Base-by-base conservation (phyloP, 2,888 invertebrate genomes). In the Melangyna quadrimaculata region DNA sequence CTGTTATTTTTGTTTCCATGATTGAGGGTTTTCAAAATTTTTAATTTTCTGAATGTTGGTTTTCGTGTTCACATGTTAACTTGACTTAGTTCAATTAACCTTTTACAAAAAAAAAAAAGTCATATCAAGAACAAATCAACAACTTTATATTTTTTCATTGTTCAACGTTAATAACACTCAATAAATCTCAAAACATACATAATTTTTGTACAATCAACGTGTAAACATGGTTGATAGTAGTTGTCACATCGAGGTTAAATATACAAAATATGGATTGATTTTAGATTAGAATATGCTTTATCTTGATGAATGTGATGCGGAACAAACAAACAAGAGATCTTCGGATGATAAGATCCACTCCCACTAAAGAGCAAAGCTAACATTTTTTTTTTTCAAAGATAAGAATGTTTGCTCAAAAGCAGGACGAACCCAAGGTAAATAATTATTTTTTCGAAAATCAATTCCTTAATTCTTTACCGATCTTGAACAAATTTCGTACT, bases 171-270 rank as follows among this genome's bases (percentile, higher is more conserved):
- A 48, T 51, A 51, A 51, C 24, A 51, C 51, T 14, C 51, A 51
- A 51, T 51, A 27, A 51, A 51, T 51, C 51, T 51, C 24, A 51
- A 51, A 51, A 51, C 51, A 51, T n/a, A 51, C 51, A 51, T 51
- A 14, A 27, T 51, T 24, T 22, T 19, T 24, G 14, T 51, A 51
- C 24, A 51, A 51, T 51, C 51, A 51, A 14, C 24, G 3, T 51
- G 51, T 51, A 51, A 51, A 51, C 51, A 51, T 51, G 24, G 24
- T 14, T 14, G 22, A n/a, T n/a, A n/a, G n/a, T n/a, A 10, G 19
- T 19, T 2, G 24, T 51, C 8, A n/a, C 24, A 27, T 14, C 14
- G 24, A 27, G n/a, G 6, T 24, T 27, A n/a, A n/a, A n/a, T n/a
- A n/a, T n/a, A n/a, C n/a, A n/a, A 14, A 51, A 27, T 14, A 51